A percentile compares a stretch with the other conserved stretches of the same genome.
Conservation (phyloP, 1,140 invertebrate species). For the Halesus radiatus region DNA sequence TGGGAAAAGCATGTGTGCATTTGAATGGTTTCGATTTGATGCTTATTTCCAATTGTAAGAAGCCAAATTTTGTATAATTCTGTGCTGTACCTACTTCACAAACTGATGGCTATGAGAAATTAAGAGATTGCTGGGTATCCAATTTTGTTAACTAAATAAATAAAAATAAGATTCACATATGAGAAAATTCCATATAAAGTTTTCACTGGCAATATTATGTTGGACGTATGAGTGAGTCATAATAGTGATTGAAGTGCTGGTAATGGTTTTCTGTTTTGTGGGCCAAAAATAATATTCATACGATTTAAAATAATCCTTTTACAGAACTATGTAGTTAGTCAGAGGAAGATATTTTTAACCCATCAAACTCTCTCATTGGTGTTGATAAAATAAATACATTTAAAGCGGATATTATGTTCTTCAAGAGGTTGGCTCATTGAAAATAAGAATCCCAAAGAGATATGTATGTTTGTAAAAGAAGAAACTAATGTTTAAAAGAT, state of each 20-base stretch:
- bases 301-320: too few relatives aligned
- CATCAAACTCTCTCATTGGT: neutral
- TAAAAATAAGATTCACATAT: slow-evolving; percentile 34
- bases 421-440: too few relatives aligned
- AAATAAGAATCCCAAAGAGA: too few relatives aligned
- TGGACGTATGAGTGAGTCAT: too few relatives aligned
- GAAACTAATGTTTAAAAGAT: too few relatives aligned
- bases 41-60: slow-evolving; percentile 37
- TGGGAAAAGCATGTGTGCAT: slow-evolving; percentile 52
- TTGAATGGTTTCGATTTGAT: slow-evolving; percentile 33
- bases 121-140: slow-evolving; percentile 53
- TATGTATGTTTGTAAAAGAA: too few relatives aligned
- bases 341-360: neutral
- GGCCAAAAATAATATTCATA: too few relatives aligned
- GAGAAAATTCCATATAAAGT: slow-evolving; percentile 32
- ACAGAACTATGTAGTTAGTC: too few relatives aligned
- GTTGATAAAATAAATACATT: neutral
- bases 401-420: neutral
- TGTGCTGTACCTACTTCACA: slow-evolving; percentile 53
- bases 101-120: slow-evolving; percentile 50
- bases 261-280: too few relatives aligned
- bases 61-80: slow-evolving; percentile 44
- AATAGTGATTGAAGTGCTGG: too few relatives aligned
- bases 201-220: neutral
- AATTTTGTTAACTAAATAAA: slow-evolving; percentile 47